Percentiles rank a stretch among this genome's conserved stretches.
These are phyloP conservation scores for Cataglyphis livida DNA, from an alignment of 2,888 invertebrate genomes.

Conservation along the genomic window DNA sequence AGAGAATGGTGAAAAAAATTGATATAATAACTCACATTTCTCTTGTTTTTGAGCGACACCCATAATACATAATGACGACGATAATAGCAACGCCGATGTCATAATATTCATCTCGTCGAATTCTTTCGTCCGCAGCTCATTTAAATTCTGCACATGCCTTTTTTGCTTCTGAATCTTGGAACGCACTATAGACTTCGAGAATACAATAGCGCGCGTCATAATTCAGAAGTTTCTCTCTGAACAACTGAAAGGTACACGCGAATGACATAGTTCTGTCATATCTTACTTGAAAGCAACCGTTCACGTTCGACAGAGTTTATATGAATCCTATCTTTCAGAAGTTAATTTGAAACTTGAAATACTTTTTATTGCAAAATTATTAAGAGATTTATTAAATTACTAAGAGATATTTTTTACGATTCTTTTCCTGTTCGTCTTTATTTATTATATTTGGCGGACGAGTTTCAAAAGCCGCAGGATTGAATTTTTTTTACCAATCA, in stretches of 20 bases:
- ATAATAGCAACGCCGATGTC: background rate
- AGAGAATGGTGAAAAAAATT: slow-evolving; percentile 5
- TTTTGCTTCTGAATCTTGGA: slow-evolving; percentile 1
- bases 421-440: slow-evolving; percentile 10
- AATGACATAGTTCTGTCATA: background rate
- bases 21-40: slow-evolving; percentile 7
- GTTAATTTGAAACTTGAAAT: background rate
- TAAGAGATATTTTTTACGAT: slow-evolving; percentile 3
- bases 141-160: slow-evolving; percentile 12
- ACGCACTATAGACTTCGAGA: background rate
- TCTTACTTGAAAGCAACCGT: slow-evolving; percentile 1
- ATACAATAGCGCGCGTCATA: slow-evolving; percentile 12
- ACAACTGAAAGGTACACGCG: slow-evolving; percentile 26
- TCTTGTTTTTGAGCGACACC: background rate
- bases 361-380: slow-evolving; percentile 40
- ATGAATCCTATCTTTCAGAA: slow-evolving; percentile 1
- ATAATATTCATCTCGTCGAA: slow-evolving; percentile 3
- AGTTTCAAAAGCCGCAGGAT: background rate
- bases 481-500: slow-evolving; percentile 17
- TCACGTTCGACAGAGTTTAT: slow-evolving; percentile 9
- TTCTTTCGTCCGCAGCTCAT: slow-evolving; percentile 27
- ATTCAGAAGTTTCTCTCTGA: slow-evolving; percentile 30
- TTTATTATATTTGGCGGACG: slow-evolving; percentile 23
- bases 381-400: slow-evolving; percentile 1
- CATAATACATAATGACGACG: background rate